Percentiles rank a stretch among this genome's conserved stretches.
phyloP scores from a whole-genome alignment of 2,113 vertebrate genomes.

The Pterocles burchelli region DNA sequence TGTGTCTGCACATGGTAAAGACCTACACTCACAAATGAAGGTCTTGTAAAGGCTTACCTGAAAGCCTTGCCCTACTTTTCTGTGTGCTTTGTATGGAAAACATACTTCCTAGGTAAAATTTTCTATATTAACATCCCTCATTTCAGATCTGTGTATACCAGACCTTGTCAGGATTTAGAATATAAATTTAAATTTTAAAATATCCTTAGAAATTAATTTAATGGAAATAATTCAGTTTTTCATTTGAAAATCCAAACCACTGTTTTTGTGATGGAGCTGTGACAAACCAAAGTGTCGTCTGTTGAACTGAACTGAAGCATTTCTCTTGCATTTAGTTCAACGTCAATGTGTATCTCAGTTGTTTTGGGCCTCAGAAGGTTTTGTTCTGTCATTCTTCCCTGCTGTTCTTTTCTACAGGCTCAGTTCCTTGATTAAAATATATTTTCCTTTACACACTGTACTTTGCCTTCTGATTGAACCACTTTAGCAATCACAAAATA shows the following conservation, averaged over 20 bases:
- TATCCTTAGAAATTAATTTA: not conserved
- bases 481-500: not conserved
- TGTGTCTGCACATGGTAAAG: not conserved
- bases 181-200: not conserved
- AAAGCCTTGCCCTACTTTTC: not conserved
- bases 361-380: not conserved
- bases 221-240: not conserved
- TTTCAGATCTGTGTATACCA: not conserved
- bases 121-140: not conserved
- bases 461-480: not conserved
- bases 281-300: not conserved
- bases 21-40: not conserved
- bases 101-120: not conserved
- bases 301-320: not conserved
- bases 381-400: not conserved
- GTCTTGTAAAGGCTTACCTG: not conserved
- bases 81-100: not conserved
- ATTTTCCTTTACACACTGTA: fast-evolving
- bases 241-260: not conserved
- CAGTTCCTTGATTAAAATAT: not conserved
- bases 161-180: not conserved
- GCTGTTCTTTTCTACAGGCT: not conserved
- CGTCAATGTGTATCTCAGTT: not conserved
- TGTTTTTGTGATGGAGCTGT: not conserved
- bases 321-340: not conserved